Conservation (phyloP, 1,140 invertebrate genomes). For the Daktulosphaira vitifoliae region DNA sequence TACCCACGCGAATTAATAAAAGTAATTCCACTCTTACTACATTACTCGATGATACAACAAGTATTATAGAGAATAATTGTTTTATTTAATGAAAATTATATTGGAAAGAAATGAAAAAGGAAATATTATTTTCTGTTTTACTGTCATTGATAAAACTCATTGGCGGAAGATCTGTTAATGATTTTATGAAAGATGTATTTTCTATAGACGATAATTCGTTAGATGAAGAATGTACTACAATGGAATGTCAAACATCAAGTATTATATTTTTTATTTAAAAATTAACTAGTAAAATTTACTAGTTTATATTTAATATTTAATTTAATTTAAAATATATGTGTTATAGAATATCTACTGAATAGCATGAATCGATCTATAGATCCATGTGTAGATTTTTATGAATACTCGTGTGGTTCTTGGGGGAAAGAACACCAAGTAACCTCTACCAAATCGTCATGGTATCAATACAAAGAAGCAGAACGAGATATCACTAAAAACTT, state of each 20-base stretch:
- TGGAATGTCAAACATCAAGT: conserved; percentile 25
- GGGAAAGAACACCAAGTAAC: conserved; percentile 43
- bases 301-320: too few relatives aligned
- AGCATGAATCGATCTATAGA: conserved; percentile 43
- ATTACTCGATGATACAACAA: too few relatives aligned
- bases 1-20: not conserved
- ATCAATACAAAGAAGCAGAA: conserved; percentile 43
- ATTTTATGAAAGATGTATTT: conserved; percentile 22
- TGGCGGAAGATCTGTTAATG: conserved; percentile 1
- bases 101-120: too few relatives aligned
- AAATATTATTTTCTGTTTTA: too few relatives aligned
- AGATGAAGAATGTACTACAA: conserved; percentile 9
- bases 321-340: not conserved
- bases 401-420: conserved; percentile 49
- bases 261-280: not conserved
- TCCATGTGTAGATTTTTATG: conserved; percentile 49
- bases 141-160: too few relatives aligned
- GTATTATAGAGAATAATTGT: too few relatives aligned
- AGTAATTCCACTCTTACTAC: too few relatives aligned
- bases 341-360: conserved; percentile 33
- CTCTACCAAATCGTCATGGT: conserved; percentile 43
- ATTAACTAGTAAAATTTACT: too few relatives aligned
- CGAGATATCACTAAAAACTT: conserved; percentile 42
- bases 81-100: too few relatives aligned
- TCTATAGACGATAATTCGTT: not conserved